Evolutionary conservation across 2,113 vertebrate species (phyloP), one percentile per base, ranked within the genome.

Genomic region (Tupaia tana): DNA sequence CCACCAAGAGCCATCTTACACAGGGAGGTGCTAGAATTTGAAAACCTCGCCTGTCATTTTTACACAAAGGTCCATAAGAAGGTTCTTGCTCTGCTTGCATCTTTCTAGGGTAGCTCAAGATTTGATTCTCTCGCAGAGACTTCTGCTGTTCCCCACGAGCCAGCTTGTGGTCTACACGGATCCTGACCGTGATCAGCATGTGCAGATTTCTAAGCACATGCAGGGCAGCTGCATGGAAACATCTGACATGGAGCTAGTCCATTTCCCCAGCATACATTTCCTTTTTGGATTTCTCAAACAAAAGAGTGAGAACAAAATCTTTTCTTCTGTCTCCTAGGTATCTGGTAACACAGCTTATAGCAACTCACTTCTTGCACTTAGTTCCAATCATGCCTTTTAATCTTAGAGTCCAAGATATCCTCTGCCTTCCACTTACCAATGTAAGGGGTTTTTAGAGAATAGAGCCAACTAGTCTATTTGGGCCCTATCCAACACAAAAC

Each of bases 221-320:
- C 7, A 43, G 31, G 69, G 13, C 31, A 66, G 66, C 59, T 29
- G 9, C 6, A 0, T 19, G 52, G 10, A 22, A 34, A 2, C 43
- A n/a, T 64, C 27, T n/a, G 27, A 87, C 93, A 29, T 25, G 54
- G 18, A 34, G 18, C 43, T 29, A 6, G 19, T 52, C 2, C 10
- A 3, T 29, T 61, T 7, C 10, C 10, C 6, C 9, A 6, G n/a
- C 18, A 54, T 10, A 27, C 29, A 6, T 9, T 59, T 86, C 66
- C 25, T 25, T 87, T 12, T 66, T 83, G 12, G 34, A 71, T 75
- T 80, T 27, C 8, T 11, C 22, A 22, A 34, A 22, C 7, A 1
- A 61, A 85, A 81, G 22, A 58, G 2, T 25, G 64, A 61, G 19
- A 80, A 12, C 0, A 10, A 67, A 31, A 2, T 15, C 1, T 24